Base-by-base conservation (phyloP, 64 coral and sea anemone species). In the Montipora efflorescens region DNA sequence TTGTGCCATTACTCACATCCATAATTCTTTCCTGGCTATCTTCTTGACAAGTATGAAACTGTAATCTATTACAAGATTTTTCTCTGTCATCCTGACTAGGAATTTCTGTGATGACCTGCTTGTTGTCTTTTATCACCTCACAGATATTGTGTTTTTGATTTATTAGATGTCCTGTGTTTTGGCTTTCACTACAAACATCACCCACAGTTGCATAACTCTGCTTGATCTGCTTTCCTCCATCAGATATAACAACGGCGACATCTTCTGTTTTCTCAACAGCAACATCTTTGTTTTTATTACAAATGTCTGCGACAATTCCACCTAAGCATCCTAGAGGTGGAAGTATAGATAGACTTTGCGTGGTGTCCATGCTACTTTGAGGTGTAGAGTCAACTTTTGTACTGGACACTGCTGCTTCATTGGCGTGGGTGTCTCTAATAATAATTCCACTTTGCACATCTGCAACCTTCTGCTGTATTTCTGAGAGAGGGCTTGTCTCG, bases 341-440 rank as follows among this genome's bases (percentile, higher is more conserved):
- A 5, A 85, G 66, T 19, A 85, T 85, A 5, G 82, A 85, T 2
- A 85, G 15, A 85, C 82, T 85, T 71, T 85, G 82, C 82, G 21
- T 71, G 15, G 62, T 85, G 46, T 85, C 66, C 16, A 71, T 1
- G 10, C 43, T 69, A 71, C 62, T 70, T 0, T n/a, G 44, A 50
- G 18, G 47, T 4, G 7, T 11, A 85, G 62, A 85, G 43, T 85
- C 82, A 71, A 19, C 20, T 18, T 71, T 85, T 48, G 82, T 69
- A 45, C 62, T 85, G 18, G 82, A 70, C 36, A 71, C 82, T 49
- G 16, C 64, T 19, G 36, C 64, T 85, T 70, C 62, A 48, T 85
- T 47, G 16, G n/a, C 44, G 0, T 85, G 67, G 19, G 2, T 7
- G 8, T 50, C 18, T 2, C 0, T 8, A 57, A 6, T 16, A 48